Evolutionary conservation across 2,888 invertebrate species (phyloP).

Genomic region (Chaitophorus viminalis): DNA sequence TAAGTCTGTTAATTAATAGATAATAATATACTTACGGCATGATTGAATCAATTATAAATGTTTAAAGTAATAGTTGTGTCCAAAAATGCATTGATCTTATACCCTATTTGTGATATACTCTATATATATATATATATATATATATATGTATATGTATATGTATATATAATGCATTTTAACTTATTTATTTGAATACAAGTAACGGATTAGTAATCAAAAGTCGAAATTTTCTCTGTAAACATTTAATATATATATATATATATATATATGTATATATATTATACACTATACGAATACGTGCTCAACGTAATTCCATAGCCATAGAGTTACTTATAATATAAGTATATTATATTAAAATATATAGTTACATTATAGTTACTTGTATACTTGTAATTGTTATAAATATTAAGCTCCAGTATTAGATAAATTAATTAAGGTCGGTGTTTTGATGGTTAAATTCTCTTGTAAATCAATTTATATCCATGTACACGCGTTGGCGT

Average conservation of each 20-base stretch:
- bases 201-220: not conserved
- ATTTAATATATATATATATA: not conserved
- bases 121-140: not conserved
- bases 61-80: too few relatives aligned
- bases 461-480: not conserved
- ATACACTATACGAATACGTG: too few relatives aligned
- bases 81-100: too few relatives aligned
- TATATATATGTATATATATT: too few relatives aligned
- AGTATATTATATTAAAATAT: too few relatives aligned
- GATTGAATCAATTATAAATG: too few relatives aligned
- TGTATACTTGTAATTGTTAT: not conserved
- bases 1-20: too few relatives aligned
- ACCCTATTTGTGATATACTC: not conserved
- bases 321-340: too few relatives aligned
- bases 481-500: not conserved
- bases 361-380: too few relatives aligned
- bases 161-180: too few relatives aligned
- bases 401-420: constrained; percentile 12
- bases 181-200: not conserved
- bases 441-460: not conserved
- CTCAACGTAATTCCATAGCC: not conserved
- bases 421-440: constrained; percentile 13
- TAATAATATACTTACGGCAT: too few relatives aligned
- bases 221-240: not conserved
- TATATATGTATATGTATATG: too few relatives aligned